A percentile compares a stretch with the other conserved stretches of the same genome.
phyloP scores from a whole-genome alignment of 2,888 invertebrate species.

The Drosophila longiperda region DNA sequence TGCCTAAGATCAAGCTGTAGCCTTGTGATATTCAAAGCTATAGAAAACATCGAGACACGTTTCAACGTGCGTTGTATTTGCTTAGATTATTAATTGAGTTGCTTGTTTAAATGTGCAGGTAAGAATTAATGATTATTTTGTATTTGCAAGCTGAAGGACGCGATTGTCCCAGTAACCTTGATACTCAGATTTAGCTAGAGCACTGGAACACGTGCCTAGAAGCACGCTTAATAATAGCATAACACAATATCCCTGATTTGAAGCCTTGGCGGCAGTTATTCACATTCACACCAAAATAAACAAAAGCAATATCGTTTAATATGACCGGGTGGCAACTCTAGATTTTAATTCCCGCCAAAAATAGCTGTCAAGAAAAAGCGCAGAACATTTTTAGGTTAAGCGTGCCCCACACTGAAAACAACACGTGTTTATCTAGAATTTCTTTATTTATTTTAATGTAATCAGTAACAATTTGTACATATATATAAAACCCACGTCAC shows the following conservation, averaged over 20 bases:
- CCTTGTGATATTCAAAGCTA: not conserved
- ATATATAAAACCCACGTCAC: not conserved
- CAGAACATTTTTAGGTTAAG: constrained; percentile 40
- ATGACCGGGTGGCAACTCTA: constrained; percentile 28
- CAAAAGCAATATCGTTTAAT: not conserved
- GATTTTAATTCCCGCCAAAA: constrained; percentile 13
- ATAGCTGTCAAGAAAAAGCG: not conserved
- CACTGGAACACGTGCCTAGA: not conserved
- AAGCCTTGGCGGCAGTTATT: not conserved
- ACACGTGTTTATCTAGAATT: not conserved
- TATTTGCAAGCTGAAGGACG: not conserved
- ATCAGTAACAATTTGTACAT: not conserved
- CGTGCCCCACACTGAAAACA: not conserved
- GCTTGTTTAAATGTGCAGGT: not conserved
- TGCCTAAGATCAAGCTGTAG: not conserved
- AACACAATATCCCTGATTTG: not conserved
- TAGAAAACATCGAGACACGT: too few species aligned
- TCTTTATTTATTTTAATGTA: constrained; percentile 4
- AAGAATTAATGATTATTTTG: not conserved
- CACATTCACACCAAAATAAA: not conserved
- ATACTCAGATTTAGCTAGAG: not conserved
- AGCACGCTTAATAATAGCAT: not conserved
- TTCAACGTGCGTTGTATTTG: too few species aligned
- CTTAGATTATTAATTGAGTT: not conserved
- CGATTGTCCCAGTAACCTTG: too few species aligned